These are phyloP conservation scores for Petrophora chlorosata DNA, from an alignment of 2,888 invertebrate species.

Conservation along the genomic window DNA sequence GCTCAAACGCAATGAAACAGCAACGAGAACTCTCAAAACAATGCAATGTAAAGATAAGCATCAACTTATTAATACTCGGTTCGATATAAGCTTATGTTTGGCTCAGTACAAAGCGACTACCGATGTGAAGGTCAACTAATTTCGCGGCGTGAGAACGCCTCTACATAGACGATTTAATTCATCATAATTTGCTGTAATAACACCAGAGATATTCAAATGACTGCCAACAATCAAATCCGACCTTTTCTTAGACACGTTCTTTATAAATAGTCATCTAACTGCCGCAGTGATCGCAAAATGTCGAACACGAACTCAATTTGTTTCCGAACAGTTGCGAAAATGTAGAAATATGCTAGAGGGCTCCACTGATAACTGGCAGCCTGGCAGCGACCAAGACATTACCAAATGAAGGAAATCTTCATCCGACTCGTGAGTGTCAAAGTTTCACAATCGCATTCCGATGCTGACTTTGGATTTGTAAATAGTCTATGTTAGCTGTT, in stretches of 20 bases:
- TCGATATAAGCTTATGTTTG: slow-evolving; percentile 47
- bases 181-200: slow-evolving; percentile 80
- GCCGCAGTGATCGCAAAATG: slow-evolving; percentile 78
- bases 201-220: slow-evolving; percentile 80
- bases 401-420: slow-evolving; percentile 53
- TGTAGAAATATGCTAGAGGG: slow-evolving; percentile 66
- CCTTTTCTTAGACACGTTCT: slow-evolving; percentile 82
- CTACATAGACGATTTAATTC: slow-evolving; percentile 76
- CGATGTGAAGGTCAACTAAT: slow-evolving; percentile 72
- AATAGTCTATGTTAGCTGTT: slow-evolving; percentile 59
- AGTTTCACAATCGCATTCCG: slow-evolving; percentile 51
- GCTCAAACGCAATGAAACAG: slow-evolving; percentile 42
- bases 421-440: slow-evolving; percentile 42
- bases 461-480: slow-evolving; percentile 47
- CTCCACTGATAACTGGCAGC: slow-evolving; percentile 45
- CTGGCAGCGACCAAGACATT: slow-evolving; percentile 40
- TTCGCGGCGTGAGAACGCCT: slow-evolving; percentile 78
- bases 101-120: slow-evolving; percentile 57
- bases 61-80: slow-evolving; percentile 42
- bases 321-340: slow-evolving; percentile 76
- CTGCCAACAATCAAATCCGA: slow-evolving; percentile 81
- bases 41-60: slow-evolving; percentile 45
- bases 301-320: slow-evolving; percentile 81
- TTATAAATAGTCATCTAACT: slow-evolving; percentile 82
- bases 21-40: slow-evolving; percentile 40